Evolutionary conservation across 2,888 invertebrate genomes (phyloP).

Genomic region (Drosophila ezoana): DNA sequence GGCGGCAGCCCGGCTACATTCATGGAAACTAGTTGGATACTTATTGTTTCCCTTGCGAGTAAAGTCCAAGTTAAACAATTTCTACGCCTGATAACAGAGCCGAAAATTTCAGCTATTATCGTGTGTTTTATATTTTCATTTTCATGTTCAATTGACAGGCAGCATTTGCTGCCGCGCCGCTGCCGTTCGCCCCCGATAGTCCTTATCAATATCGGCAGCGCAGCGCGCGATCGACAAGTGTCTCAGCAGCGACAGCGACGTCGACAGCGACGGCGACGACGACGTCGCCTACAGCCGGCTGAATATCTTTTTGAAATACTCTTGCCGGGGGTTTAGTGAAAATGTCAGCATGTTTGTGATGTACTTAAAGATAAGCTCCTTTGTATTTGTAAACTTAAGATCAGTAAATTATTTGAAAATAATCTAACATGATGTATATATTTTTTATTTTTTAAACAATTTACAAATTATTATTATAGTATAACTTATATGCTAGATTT

Average conservation of each 20-base stretch:
- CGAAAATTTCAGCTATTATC: constrained; percentile 56
- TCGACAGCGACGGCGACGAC: constrained; percentile 1
- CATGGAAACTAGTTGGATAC: constrained; percentile 21
- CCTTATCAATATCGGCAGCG: constrained; percentile 52
- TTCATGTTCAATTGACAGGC: constrained; percentile 31
- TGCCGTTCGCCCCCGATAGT: constrained; percentile 30
- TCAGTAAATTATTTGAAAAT: too few species aligned
- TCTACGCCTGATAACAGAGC: constrained; percentile 58
- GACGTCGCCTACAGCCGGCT: constrained; percentile 12
- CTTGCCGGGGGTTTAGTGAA: neutral
- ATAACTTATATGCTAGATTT: too few species aligned
- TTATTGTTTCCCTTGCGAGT: constrained; percentile 26
- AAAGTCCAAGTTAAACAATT: constrained; percentile 64
- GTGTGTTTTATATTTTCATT: constrained; percentile 35
- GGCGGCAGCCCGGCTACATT: constrained; percentile 6
- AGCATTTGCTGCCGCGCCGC: constrained; percentile 14
- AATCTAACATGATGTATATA: too few species aligned
- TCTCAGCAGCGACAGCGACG: constrained; percentile 34
- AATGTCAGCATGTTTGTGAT: neutral
- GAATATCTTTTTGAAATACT: constrained; percentile 3
- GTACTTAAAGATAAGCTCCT: neutral
- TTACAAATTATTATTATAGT: too few species aligned
- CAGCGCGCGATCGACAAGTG: constrained; percentile 48
- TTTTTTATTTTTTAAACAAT: too few species aligned
- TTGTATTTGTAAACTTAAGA: too few species aligned